Evolutionary conservation across 2,797 vertebrate genomes (phyloP).

Genomic region (Corythornis leucogaster): DNA sequence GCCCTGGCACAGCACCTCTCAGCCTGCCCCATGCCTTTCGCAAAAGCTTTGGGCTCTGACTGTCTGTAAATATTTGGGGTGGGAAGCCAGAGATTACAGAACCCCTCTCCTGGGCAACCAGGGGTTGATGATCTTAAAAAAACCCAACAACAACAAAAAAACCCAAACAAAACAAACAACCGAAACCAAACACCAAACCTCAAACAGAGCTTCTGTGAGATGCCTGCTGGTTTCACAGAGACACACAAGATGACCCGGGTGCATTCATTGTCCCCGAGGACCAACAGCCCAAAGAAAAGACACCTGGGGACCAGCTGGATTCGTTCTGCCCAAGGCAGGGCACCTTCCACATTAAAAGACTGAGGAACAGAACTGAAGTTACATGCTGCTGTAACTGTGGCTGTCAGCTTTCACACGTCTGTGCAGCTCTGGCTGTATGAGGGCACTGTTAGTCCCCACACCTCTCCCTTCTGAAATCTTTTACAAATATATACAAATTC

Average conservation of each 20-base stretch:
- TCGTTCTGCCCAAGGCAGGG: not conserved
- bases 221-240: not conserved
- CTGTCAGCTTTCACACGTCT: not conserved
- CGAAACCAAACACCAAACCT: not conserved
- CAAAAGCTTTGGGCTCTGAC: not conserved
- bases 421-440: fast-evolving
- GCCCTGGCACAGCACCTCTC: not conserved
- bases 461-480: not conserved
- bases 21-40: not conserved
- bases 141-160: not conserved
- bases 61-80: conserved; percentile 33
- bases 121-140: not conserved
- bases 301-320: not conserved
- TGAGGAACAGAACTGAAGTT: not conserved
- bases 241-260: not conserved
- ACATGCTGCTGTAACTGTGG: fast-evolving
- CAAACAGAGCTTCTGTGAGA: not conserved
- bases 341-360: not conserved
- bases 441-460: fast-evolving
- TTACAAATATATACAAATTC: not conserved
- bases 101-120: conserved; percentile 42
- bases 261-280: not conserved
- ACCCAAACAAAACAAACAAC: not conserved
- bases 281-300: not conserved
- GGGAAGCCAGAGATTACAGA: conserved; percentile 21